Percentiles rank a stretch among this genome's conserved stretches.
These are phyloP conservation scores for Temnothorax curvispinosus DNA, from an alignment of 1,140 invertebrate species.

Conservation along the genomic window DNA sequence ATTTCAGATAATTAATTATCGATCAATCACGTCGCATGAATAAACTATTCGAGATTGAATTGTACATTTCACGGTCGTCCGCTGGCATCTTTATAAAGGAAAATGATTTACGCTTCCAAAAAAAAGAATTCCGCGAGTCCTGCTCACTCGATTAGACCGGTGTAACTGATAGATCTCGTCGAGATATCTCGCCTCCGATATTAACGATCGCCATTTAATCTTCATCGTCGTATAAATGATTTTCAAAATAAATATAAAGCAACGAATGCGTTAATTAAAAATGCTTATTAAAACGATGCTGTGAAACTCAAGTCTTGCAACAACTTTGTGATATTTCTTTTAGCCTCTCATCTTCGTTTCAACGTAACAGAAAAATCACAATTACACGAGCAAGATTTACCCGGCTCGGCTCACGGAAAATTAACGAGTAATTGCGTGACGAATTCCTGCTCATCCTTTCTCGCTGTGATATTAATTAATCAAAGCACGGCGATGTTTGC, in stretches of 20 bases:
- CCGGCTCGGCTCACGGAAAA: not conserved
- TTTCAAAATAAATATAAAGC: constrained; percentile 26
- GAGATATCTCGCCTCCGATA: not conserved
- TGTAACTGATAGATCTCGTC: constrained; percentile 2
- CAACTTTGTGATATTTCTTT: not conserved
- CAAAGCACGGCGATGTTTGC: not conserved
- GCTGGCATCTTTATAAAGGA: not conserved
- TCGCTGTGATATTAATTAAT: constrained; percentile 55
- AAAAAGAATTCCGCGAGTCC: not conserved
- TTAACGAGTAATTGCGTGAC: constrained; percentile 45
- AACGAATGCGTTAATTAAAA: constrained; percentile 14
- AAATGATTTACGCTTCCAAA: not conserved
- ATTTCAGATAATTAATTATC: constrained; percentile 52
- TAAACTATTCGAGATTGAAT: constrained; percentile 10
- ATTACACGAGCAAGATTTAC: constrained; percentile 4
- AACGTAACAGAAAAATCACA: not conserved
- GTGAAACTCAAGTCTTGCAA: not conserved
- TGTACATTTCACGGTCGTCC: not conserved
- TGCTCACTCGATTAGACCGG: not conserved
- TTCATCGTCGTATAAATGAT: not conserved
- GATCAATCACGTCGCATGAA: constrained; percentile 33
- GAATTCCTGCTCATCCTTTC: not conserved
- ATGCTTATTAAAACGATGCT: not conserved
- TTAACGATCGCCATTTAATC: not conserved
- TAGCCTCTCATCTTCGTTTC: not conserved